Percentiles rank a stretch among this genome's conserved stretches.
Conservation (phyloP, 1,140 invertebrate genomes). For the Tachypleus tridentatus region DNA sequence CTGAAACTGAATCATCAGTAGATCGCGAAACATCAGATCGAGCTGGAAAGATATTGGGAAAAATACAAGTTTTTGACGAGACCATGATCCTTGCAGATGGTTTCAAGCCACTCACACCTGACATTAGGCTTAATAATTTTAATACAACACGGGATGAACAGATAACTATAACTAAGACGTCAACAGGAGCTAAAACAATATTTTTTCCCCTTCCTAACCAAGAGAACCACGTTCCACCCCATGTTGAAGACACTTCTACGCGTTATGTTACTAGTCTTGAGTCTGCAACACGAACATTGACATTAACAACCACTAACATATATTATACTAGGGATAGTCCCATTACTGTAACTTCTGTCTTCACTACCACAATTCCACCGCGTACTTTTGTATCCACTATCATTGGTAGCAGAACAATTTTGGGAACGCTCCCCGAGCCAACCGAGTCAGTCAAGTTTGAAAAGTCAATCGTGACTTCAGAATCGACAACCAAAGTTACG, state of each 20-base stretch:
- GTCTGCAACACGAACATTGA: constrained; percentile 21
- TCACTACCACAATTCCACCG: constrained; percentile 25
- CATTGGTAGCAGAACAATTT: constrained; percentile 23
- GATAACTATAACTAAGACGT: constrained; percentile 13
- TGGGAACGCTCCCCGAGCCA: constrained; percentile 18
- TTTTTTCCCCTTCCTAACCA: constrained; percentile 7
- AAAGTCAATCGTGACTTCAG: constrained; percentile 11
- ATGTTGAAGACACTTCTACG: constrained; percentile 6
- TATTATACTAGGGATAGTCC: constrained; percentile 26
- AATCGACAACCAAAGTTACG: constrained; percentile 22
- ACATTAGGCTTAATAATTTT: too few relatives aligned
- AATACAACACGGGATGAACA: constrained; percentile 11
- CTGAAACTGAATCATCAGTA: too few relatives aligned
- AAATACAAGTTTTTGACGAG: too few relatives aligned
- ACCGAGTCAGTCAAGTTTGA: constrained; percentile 15
- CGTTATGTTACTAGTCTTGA: constrained; percentile 26
- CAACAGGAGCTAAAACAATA: constrained; percentile 13
- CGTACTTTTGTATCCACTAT: constrained; percentile 27
- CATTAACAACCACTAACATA: constrained; percentile 26
- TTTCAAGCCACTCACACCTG: too few relatives aligned
- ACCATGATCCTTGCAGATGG: too few relatives aligned
- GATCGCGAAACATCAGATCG: too few relatives aligned
- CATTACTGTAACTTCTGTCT: constrained; percentile 26
- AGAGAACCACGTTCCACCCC: neutral
- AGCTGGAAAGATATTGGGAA: too few relatives aligned